Base-by-base conservation (phyloP, 2,113 vertebrate genomes). In the Pantherophis guttatus region DNA sequence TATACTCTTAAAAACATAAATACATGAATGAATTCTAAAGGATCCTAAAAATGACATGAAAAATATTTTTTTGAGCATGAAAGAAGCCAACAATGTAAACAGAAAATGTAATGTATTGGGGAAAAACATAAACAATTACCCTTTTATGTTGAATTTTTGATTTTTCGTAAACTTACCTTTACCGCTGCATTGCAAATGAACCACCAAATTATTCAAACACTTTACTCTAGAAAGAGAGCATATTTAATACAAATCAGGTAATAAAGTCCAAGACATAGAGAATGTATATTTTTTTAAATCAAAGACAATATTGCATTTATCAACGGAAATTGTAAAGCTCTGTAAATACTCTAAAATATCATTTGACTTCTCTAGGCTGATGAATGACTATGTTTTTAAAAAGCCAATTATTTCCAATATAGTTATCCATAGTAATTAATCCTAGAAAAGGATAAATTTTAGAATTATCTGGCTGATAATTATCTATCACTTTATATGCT, bases 171-270 rank as follows among this genome's bases (percentile, higher is more conserved):
- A 97, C 99, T 98, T 97, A 99, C 99, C 29, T 93, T 98, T 97
- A 94, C 96, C 97, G 91, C 98, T 97, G 93, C 99, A 99, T 17
- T 95, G 96, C 91, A 99, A 97, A 5, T 97, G 96, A 88, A 98
- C 94, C 89, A 98, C 96, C 52, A 95, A 92, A 75, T 98, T 95
- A 58, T 97, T 95, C 50, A 70, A 86, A 96, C 99, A 99, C 10
- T 70, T 94, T 65, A 98, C 94, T 95, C 99, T 99, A 96, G 91
- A 97, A 98, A 75, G 93, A 95, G 96, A 98, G 8, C 93, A 92
- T 9, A 95, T 91, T 94, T 95, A 62, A 52, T 91, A 86, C 91
- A 95, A 94, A 95, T 95, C 39, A 94, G 88, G 19, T 91, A 19
- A 90, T 90, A 50, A 24, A 90, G 12, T 89, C 0, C 8, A 58